Evolutionary conservation across 2,888 invertebrate species (phyloP), one percentile per base, ranked within the genome.

Genomic region (Thelaira solivaga): DNA sequence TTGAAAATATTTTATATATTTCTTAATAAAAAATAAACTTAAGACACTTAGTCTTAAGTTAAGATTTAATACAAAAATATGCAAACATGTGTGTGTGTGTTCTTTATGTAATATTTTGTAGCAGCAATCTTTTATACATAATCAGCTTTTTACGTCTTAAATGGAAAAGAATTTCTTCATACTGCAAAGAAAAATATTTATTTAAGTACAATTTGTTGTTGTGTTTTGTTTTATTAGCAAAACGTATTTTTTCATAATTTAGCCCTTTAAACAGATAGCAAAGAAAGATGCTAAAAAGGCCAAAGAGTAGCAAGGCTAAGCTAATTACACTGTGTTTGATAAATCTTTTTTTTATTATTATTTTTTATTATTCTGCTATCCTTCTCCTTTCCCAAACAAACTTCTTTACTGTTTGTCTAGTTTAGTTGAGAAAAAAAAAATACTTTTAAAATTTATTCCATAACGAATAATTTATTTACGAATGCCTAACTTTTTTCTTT

Each of bases 271-370:
- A 67, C 47, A 55, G 31, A 64, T n/a, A n/a, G n/a, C n/a, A 53
- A 62, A 59, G 47, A 31, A 31, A 64, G 22, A 47, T 45, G 36
- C 31, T n/a, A 41, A 65, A 51, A 29, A 43, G 39, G 29, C 29
- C 29, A 43, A 62, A 69, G 78, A 78, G 78, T 78, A 69, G 64
- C 49, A 65, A 78, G 69, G 74, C 74, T 78, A 78, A 65, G 74
- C 78, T 78, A 78, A 78, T 78, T 78, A 74, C 61, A 69, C 69
- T 61, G 69, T 34, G 51, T 61, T 78, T 74, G 65, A 74, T 61
- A 78, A 78, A 78, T 74, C 68, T 69, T 78, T 77, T 61, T 61
- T 11, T 18, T n/a, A n/a, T n/a, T n/a, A n/a, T 20, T 55, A 26
- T 22, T 31, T 41, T 10, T 39, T 16, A 1, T 16, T 45, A 8